Percentiles rank a stretch among this genome's conserved stretches.
Conservation (phyloP, 2,797 vertebrate species). For the Harpagifer antarcticus region DNA sequence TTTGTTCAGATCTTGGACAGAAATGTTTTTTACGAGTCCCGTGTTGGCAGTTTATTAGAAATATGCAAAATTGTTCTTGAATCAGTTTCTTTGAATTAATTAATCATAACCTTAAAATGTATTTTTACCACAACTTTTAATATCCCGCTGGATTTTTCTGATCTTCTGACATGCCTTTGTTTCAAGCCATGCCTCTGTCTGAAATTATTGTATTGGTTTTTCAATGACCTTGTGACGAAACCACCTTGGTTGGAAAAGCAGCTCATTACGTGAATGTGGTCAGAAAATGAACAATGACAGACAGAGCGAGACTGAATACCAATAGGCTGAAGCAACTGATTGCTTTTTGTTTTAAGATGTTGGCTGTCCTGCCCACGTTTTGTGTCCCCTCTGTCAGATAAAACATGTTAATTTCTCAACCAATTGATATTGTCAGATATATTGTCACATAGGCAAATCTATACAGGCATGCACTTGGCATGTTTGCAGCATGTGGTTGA, state of each 20-base stretch:
- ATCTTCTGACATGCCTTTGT: slow-evolving; percentile 71
- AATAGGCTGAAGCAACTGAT: slow-evolving; percentile 65
- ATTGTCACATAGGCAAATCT: slow-evolving; percentile 25
- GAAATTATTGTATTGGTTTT: slow-evolving; percentile 72
- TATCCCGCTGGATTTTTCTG: slow-evolving; percentile 61
- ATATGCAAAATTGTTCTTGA: slow-evolving; percentile 47
- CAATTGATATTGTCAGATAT: slow-evolving; percentile 27
- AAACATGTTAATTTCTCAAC: slow-evolving; percentile 35
- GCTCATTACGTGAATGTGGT: slow-evolving; percentile 76
- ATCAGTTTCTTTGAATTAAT: slow-evolving; percentile 60
- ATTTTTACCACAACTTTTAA: slow-evolving; percentile 57
- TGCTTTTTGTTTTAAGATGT: slow-evolving; percentile 73
- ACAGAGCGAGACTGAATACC: slow-evolving; percentile 68
- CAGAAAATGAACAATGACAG: slow-evolving; percentile 79
- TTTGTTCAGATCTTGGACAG: slow-evolving; percentile 2
- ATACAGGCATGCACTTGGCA: slow-evolving; percentile 7
- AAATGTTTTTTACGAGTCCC: slow-evolving; percentile 14
- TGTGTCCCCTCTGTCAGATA: slow-evolving; percentile 43
- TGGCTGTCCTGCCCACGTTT: slow-evolving; percentile 56
- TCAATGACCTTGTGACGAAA: slow-evolving; percentile 77
- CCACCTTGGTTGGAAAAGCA: slow-evolving; percentile 77
- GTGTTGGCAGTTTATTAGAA: slow-evolving; percentile 36
- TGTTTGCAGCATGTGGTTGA: slow-evolving; percentile 17
- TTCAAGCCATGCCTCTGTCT: slow-evolving; percentile 57
- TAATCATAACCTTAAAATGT: slow-evolving; percentile 64